Percentiles rank a stretch among this genome's conserved stretches.
Evolutionary conservation across 2,888 invertebrate species (phyloP).

Genomic region (Drosophila flavopinicola): DNA sequence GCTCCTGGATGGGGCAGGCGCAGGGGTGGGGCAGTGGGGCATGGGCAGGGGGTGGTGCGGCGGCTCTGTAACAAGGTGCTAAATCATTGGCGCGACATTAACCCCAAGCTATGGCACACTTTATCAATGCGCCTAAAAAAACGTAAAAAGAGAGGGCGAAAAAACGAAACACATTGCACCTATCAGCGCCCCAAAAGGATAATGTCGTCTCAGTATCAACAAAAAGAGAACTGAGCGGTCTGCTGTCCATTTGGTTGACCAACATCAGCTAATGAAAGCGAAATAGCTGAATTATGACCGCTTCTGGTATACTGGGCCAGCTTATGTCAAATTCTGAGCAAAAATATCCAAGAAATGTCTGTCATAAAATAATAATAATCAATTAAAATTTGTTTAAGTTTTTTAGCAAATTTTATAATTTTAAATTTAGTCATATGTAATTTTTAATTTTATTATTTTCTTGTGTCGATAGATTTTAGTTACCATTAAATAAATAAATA

Average conservation of each 20-base stretch:
- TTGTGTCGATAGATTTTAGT: no score
- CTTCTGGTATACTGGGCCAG: slow-evolving; percentile 40
- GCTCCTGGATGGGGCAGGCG: slow-evolving; percentile 7
- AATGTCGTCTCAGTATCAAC: slow-evolving; percentile 53
- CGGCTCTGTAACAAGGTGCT: slow-evolving; percentile 81
- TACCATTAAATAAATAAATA: no score
- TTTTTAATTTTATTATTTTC: no score
- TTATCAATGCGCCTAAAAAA: slow-evolving; percentile 79
- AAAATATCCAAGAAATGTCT: no score
- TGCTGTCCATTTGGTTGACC: slow-evolving; percentile 52
- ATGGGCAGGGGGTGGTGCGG: slow-evolving; percentile 1
- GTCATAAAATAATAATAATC: no score
- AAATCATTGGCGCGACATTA: slow-evolving; percentile 84
- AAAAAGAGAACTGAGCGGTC: slow-evolving; percentile 39
- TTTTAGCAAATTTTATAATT: no score
- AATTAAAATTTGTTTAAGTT: no score
- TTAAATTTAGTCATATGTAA: no score
- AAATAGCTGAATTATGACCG: slow-evolving; percentile 70
- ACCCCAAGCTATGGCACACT: slow-evolving; percentile 83
- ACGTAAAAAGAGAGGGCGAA: slow-evolving; percentile 10
- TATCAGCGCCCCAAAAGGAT: slow-evolving; percentile 73
- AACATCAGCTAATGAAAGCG: slow-evolving; percentile 70
- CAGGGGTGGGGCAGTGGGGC: slow-evolving; percentile 5
- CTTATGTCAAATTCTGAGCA: not conserved
- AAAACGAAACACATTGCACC: slow-evolving; percentile 57